Percentiles rank a stretch among this genome's conserved stretches.
Evolutionary conservation across 2,888 invertebrate genomes (phyloP).

Genomic region (Cryptocephalus primarius): DNA sequence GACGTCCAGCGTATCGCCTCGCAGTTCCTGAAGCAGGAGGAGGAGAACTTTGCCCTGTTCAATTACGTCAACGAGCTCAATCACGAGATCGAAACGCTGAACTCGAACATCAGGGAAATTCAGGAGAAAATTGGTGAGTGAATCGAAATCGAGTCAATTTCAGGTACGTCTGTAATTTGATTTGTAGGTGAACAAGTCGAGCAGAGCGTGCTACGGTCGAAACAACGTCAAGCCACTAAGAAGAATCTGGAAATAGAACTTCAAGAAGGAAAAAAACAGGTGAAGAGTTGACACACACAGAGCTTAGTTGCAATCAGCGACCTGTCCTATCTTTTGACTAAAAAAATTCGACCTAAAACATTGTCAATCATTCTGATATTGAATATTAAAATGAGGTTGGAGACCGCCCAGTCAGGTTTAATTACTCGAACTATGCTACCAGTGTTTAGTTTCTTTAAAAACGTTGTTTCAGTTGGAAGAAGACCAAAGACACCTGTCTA

Average conservation of each 20-base stretch:
- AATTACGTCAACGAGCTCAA: constrained; percentile 87
- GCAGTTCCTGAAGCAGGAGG: constrained; percentile 73
- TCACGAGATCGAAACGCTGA: constrained; percentile 64
- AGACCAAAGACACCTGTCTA: too few species aligned
- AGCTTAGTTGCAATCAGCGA: too few species aligned
- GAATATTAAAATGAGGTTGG: too few species aligned
- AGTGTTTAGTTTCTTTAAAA: too few species aligned
- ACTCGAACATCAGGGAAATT: constrained; percentile 53
- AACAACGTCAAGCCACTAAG: constrained; percentile 50
- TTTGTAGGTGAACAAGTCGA: constrained; percentile 49
- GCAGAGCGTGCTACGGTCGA: constrained; percentile 44
- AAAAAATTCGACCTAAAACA: too few species aligned
- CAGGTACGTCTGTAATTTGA: too few species aligned
- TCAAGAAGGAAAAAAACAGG: constrained; percentile 39
- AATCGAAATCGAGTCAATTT: background rate
- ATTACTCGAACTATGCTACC: too few species aligned
- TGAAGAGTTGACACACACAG: constrained; percentile 17
- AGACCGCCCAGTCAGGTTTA: too few species aligned
- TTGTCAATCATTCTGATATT: too few species aligned
- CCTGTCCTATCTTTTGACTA: too few species aligned
- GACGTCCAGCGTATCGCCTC: constrained; percentile 59
- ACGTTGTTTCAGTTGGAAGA: too few species aligned
- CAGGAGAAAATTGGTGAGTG: constrained; percentile 48
- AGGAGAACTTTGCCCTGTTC: constrained; percentile 84
- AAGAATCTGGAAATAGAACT: constrained; percentile 44